Evolutionary conservation across 2,113 vertebrate species (phyloP).

Genomic region (Leptobrachium leishanense): DNA sequence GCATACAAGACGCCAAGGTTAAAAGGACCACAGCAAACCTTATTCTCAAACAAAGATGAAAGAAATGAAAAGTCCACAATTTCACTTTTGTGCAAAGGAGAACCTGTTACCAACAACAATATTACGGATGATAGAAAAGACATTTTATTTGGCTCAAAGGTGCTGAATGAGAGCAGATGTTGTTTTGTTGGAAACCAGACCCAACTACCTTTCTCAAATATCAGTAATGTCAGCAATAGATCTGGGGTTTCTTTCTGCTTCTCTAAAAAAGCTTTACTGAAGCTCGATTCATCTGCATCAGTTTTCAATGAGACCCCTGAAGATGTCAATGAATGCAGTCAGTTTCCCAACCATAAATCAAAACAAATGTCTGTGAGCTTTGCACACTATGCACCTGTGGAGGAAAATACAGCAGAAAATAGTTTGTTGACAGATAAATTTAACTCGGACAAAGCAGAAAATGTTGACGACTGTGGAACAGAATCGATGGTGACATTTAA

Average conservation of each 20-base stretch:
- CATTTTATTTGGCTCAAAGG: conserved; percentile 54
- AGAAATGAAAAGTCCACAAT: conserved; percentile 61
- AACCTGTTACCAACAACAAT: conserved; percentile 55
- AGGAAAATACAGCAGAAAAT: conserved; percentile 50
- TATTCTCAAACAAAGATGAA: conserved; percentile 62
- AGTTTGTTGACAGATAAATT: conserved; percentile 48
- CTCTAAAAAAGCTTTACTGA: conserved; percentile 84
- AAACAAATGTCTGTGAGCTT: conserved; percentile 63
- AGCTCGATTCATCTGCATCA: conserved; percentile 91
- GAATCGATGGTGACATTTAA: conserved; percentile 57
- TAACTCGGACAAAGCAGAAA: conserved; percentile 48
- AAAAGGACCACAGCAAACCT: conserved; percentile 67
- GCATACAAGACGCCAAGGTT: conserved; percentile 72
- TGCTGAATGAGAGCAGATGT: conserved; percentile 51
- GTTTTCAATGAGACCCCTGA: conserved; percentile 89
- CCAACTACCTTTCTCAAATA: conserved; percentile 56
- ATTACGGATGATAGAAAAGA: conserved; percentile 55
- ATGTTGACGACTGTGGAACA: conserved; percentile 10
- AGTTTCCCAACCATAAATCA: conserved; percentile 65
- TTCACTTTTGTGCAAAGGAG: conserved; percentile 51
- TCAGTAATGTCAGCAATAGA: conserved; percentile 65
- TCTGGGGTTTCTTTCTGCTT: conserved; percentile 93
- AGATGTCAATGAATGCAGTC: conserved; percentile 71
- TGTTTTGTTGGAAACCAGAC: conserved; percentile 55
- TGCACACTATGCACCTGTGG: conserved; percentile 54